These are phyloP conservation scores for Hoplias malabaricus DNA, from an alignment of 2,113 vertebrate genomes.

Conservation along the genomic window DNA sequence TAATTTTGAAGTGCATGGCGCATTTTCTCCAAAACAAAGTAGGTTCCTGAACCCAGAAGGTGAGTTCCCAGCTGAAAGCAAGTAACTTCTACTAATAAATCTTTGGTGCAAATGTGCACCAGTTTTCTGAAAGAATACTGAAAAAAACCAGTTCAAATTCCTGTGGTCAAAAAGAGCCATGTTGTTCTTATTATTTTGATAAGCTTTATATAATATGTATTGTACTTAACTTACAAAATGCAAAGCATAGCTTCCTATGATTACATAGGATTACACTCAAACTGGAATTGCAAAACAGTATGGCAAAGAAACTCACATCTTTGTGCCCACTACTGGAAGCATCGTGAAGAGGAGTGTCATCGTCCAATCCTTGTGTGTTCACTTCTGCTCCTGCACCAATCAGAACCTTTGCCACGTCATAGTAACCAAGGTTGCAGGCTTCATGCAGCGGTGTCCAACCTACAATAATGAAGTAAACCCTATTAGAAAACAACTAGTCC, in stretches of 20 bases:
- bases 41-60: too few relatives aligned
- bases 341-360: conserved; percentile 96
- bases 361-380: conserved; percentile 96
- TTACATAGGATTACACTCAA: not conserved
- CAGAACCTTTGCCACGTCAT: conserved; percentile 94
- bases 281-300: not conserved
- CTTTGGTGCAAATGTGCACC: too few relatives aligned
- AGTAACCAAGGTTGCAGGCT: conserved; percentile 97
- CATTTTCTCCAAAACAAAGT: too few relatives aligned
- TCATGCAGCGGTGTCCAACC: conserved; percentile 98
- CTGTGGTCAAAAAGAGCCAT: too few relatives aligned
- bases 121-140: too few relatives aligned
- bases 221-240: too few relatives aligned
- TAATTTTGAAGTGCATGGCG: too few relatives aligned
- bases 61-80: too few relatives aligned
- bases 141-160: too few relatives aligned
- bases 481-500: not conserved
- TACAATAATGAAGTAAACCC: conserved; percentile 49
- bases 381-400: conserved; percentile 96
- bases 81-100: too few relatives aligned
- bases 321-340: conserved; percentile 96
- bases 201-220: too few relatives aligned
- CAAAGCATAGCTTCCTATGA: not conserved
- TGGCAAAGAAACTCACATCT: conserved; percentile 75
- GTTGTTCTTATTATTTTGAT: too few relatives aligned